These are phyloP conservation scores for Drosophila fungiperda DNA, from an alignment of 2,888 invertebrate species.

Conservation along the genomic window DNA sequence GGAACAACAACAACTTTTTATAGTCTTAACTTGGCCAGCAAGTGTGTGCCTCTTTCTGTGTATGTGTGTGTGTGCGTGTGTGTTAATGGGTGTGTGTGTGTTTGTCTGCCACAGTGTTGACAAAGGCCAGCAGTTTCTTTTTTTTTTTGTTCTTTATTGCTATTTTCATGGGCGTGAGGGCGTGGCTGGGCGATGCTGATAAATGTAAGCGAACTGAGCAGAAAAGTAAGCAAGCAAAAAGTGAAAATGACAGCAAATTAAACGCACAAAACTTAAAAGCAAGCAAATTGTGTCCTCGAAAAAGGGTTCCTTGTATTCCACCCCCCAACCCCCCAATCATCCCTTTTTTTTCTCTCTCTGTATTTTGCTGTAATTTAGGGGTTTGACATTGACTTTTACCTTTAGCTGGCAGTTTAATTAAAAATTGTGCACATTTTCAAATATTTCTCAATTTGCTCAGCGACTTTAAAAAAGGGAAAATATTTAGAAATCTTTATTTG, in stretches of 20 bases:
- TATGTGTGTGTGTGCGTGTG: constrained; percentile 17
- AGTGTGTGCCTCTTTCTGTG: neutral
- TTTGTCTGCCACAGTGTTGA: constrained; percentile 63
- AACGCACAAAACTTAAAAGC: constrained; percentile 71
- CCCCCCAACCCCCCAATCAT: neutral
- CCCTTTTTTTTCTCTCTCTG: neutral
- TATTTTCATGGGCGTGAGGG: constrained; percentile 6
- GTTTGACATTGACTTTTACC: constrained; percentile 42
- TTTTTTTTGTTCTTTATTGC: neutral
- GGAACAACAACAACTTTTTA: constrained; percentile 57
- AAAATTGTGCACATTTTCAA: constrained; percentile 36
- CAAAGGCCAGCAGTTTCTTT: constrained; percentile 52
- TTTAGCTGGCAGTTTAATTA: constrained; percentile 67
- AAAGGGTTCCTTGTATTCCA: constrained; percentile 6
- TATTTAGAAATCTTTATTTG: neutral
- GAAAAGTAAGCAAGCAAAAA: constrained; percentile 35
- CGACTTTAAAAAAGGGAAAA: neutral
- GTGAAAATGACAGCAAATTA: constrained; percentile 74
- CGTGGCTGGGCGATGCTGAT: constrained; percentile 56
- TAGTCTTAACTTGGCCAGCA: constrained; percentile 30
- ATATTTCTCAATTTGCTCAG: neutral
- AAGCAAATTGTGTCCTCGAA: constrained; percentile 23
- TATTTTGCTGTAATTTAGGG: constrained; percentile 8
- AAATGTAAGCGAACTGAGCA: constrained; percentile 45
- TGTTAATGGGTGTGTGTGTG: neutral